These are phyloP conservation scores for Conger conger DNA, from an alignment of 2,113 vertebrate species.

Conservation along the genomic window DNA sequence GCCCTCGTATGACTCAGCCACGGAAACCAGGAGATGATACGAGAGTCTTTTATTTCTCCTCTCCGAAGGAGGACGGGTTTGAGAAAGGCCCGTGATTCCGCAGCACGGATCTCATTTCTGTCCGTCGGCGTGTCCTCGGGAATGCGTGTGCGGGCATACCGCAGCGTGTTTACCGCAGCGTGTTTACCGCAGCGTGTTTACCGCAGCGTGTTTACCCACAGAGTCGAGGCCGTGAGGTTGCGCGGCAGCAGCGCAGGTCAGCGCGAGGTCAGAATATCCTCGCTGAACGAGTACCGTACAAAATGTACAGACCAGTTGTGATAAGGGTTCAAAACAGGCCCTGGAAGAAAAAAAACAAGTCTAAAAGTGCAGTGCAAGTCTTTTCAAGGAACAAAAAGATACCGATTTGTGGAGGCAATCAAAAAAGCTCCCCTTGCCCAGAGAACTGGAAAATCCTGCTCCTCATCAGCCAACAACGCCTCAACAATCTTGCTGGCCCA, in stretches of 20 bases:
- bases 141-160: background rate
- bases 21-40: background rate
- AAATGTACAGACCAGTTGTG: background rate
- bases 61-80: conserved; percentile 29
- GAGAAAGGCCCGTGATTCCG: too few relatives aligned
- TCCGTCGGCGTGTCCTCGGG: too few relatives aligned
- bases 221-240: background rate
- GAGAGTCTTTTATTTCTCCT: background rate
- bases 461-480: background rate
- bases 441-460: background rate
- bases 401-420: background rate
- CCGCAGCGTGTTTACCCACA: background rate
- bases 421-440: background rate
- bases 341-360: background rate
- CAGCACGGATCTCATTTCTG: too few relatives aligned
- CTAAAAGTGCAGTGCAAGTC: conserved; percentile 1
- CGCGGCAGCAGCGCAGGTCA: too few relatives aligned
- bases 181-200: too few relatives aligned
- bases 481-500: background rate
- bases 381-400: conserved; percentile 18
- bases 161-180: background rate
- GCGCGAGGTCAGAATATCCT: background rate
- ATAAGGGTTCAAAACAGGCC: background rate
- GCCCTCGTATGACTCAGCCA: background rate
- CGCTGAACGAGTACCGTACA: background rate